phyloP scores from a whole-genome alignment of 2,888 invertebrate genomes.

The Schizaphis graminum region DNA sequence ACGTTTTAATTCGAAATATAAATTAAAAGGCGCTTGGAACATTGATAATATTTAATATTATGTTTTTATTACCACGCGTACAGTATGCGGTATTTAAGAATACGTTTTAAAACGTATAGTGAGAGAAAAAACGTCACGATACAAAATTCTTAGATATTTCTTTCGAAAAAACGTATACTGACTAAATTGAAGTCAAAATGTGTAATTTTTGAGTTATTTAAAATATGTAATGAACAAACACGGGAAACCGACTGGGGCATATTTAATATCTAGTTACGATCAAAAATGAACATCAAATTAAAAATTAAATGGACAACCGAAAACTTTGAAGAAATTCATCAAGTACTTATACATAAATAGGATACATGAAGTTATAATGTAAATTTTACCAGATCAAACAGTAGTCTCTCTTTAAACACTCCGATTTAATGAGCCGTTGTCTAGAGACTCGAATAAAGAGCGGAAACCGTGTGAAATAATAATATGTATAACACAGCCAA shows the following conservation, averaged over 20 bases:
- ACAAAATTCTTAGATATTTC: neutral
- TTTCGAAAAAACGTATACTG: neutral
- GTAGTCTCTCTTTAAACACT: no score
- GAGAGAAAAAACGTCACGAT: neutral
- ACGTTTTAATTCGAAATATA: neutral
- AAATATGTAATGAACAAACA: neutral
- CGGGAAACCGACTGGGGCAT: neutral
- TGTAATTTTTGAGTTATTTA: neutral
- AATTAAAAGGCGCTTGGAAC: neutral
- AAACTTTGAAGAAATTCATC: neutral
- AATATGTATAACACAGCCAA: no score
- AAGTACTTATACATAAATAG: no score
- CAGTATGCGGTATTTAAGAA: neutral
- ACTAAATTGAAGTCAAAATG: neutral
- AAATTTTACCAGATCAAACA: no score
- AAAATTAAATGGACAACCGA: neutral
- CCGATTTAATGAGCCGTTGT: no score
- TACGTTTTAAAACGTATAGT: no score
- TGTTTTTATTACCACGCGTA: neutral
- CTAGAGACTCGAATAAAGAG: no score
- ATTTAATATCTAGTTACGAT: neutral
- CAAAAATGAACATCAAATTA: neutral
- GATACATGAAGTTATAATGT: no score
- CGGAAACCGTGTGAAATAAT: no score
- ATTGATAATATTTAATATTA: neutral